Conservation (phyloP, 2,797 vertebrate species). For the Adrianichthys oophorus region DNA sequence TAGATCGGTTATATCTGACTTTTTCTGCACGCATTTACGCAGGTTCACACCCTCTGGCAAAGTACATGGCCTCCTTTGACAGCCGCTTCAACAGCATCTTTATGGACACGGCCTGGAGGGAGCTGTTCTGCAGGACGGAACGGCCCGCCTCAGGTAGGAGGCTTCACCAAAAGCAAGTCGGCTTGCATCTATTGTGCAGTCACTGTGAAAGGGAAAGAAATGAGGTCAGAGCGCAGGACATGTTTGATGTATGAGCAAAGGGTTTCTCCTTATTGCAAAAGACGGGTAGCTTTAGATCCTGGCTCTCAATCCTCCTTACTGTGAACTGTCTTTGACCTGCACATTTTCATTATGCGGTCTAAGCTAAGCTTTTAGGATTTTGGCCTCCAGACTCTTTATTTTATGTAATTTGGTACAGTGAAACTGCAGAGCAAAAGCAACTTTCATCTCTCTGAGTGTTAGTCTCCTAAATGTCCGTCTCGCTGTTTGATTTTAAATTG, state of each 20-base stretch:
- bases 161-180: constrained; percentile 15
- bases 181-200: constrained; percentile 38
- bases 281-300: constrained; percentile 22
- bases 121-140: constrained; percentile 81
- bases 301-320: constrained; percentile 2
- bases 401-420: too few relatives aligned
- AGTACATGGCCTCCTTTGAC: constrained; percentile 83
- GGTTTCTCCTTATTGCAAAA: constrained; percentile 27
- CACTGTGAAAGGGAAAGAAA: constrained; percentile 57
- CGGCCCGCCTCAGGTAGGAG: constrained; percentile 78
- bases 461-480: too few relatives aligned
- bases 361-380: too few relatives aligned
- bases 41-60: constrained; percentile 84
- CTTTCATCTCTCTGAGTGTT: too few relatives aligned
- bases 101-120: constrained; percentile 83
- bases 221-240: constrained; percentile 43
- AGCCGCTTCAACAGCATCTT: constrained; percentile 83
- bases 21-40: constrained; percentile 1
- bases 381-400: too few relatives aligned
- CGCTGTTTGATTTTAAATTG: too few relatives aligned
- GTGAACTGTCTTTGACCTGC: constrained; percentile 10
- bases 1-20: not conserved
- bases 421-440: too few relatives aligned
- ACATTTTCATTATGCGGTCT: not conserved
- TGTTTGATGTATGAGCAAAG: constrained; percentile 36